Evolutionary conservation across 2,113 vertebrate genomes (phyloP).

Genomic region (Lamprologus tigripictilis): DNA sequence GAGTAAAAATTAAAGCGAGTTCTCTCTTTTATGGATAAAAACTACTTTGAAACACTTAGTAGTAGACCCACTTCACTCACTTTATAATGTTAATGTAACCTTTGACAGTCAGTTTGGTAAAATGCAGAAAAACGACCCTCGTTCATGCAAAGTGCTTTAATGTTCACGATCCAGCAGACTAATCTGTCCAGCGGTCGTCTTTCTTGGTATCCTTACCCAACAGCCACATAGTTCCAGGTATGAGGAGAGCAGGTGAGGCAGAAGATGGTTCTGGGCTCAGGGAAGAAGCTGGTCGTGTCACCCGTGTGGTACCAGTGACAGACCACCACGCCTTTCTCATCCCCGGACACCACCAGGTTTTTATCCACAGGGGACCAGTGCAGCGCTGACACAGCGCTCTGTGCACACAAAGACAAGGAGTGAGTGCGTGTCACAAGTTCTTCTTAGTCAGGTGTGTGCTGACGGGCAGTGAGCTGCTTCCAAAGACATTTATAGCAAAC

Average conservation of each 20-base stretch:
- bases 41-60: not conserved
- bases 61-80: not conserved
- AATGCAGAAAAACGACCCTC: not conserved
- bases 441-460: not conserved
- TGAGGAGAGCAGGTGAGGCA: slow-evolving; percentile 92
- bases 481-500: not conserved
- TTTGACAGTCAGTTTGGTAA: not conserved
- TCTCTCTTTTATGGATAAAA: not conserved
- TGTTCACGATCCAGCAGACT: no score
- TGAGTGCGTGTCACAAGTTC: rapidly evolving
- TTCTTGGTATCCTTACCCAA: slow-evolving; percentile 75
- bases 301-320: slow-evolving; percentile 86
- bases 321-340: slow-evolving; percentile 87
- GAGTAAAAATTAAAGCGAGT: rapidly evolving
- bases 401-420: not conserved
- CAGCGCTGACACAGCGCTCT: slow-evolving; percentile 79
- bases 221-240: slow-evolving; percentile 79
- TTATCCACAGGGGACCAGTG: slow-evolving; percentile 92
- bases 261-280: slow-evolving; percentile 86
- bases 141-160: rapidly evolving
- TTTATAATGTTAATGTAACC: not conserved
- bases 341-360: slow-evolving; percentile 86
- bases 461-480: not conserved
- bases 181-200: no score
- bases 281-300: slow-evolving; percentile 83